Conservation (phyloP, 2,888 invertebrate genomes). For the Tetragonisca angustula region DNA sequence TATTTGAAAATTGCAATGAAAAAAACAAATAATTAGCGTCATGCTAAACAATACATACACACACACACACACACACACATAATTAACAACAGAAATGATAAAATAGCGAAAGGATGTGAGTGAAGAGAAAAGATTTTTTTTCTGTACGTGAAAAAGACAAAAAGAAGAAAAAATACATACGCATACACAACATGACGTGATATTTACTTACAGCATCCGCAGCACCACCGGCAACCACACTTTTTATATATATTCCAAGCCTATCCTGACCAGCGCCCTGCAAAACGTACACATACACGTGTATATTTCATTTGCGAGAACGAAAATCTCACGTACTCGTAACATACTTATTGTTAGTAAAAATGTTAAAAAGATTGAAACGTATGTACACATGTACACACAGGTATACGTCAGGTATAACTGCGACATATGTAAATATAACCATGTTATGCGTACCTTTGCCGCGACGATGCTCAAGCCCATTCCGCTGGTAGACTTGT, state of each 20-base stretch:
- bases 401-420: neutral
- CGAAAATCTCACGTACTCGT: too few species aligned
- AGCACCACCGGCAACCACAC: constrained; percentile 97
- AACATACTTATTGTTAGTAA: neutral
- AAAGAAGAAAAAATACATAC: neutral
- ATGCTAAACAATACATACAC: neutral
- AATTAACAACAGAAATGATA: neutral
- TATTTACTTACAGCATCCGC: constrained; percentile 89
- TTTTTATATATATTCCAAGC: constrained; percentile 99
- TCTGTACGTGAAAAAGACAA: neutral
- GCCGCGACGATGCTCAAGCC: constrained; percentile 99
- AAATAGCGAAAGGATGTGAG: neutral
- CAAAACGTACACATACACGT: constrained; percentile 43
- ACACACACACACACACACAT: neutral
- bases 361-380: neutral
- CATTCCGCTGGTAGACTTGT: constrained; percentile 98
- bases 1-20: neutral
- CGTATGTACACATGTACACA: too few species aligned
- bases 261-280: constrained; percentile 92
- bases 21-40: neutral
- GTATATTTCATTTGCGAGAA: neutral
- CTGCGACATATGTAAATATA: neutral
- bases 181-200: neutral
- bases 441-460: constrained; percentile 87
- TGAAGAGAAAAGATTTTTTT: neutral